These are phyloP conservation scores for Ectemnius continuus DNA, from an alignment of 2,888 invertebrate genomes.

Conservation along the genomic window DNA sequence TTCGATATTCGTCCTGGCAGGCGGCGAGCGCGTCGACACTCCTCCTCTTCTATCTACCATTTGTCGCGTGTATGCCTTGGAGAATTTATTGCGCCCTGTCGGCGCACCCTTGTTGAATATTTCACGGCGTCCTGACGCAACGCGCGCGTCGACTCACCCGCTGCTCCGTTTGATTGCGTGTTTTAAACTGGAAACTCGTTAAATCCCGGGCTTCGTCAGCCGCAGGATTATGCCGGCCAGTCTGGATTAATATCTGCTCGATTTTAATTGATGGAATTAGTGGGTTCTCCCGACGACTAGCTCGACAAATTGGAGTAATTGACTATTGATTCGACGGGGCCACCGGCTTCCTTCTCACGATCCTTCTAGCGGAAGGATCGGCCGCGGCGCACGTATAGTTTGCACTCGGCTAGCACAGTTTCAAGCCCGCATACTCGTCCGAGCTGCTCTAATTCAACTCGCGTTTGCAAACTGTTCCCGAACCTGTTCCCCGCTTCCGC, in stretches of 20 bases:
- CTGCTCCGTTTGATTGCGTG: slow-evolving; percentile 31
- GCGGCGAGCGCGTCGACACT: background rate
- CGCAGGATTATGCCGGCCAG: background rate
- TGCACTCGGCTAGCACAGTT: too few relatives aligned
- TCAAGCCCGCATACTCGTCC: too few relatives aligned
- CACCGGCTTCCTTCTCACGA: too few relatives aligned
- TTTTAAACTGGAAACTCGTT: slow-evolving; percentile 36
- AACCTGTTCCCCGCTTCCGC: too few relatives aligned
- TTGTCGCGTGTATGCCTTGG: slow-evolving; percentile 19
- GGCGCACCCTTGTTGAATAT: slow-evolving; percentile 46
- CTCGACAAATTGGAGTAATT: too few relatives aligned
- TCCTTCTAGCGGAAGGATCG: too few relatives aligned
- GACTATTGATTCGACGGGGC: too few relatives aligned
- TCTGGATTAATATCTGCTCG: too few relatives aligned
- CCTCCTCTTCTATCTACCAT: slow-evolving; percentile 14
- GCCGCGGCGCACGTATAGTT: too few relatives aligned
- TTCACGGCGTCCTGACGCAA: slow-evolving; percentile 35
- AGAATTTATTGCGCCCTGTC: slow-evolving; percentile 41
- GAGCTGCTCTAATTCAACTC: background rate
- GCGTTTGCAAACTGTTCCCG: slow-evolving; percentile 2
- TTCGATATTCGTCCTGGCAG: slow-evolving; percentile 12
- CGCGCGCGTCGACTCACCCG: background rate
- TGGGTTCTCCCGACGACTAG: too few relatives aligned
- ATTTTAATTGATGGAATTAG: too few relatives aligned
- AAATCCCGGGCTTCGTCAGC: background rate